Conservation (phyloP, 2,888 invertebrate genomes). For the Deilephila porcellus region DNA sequence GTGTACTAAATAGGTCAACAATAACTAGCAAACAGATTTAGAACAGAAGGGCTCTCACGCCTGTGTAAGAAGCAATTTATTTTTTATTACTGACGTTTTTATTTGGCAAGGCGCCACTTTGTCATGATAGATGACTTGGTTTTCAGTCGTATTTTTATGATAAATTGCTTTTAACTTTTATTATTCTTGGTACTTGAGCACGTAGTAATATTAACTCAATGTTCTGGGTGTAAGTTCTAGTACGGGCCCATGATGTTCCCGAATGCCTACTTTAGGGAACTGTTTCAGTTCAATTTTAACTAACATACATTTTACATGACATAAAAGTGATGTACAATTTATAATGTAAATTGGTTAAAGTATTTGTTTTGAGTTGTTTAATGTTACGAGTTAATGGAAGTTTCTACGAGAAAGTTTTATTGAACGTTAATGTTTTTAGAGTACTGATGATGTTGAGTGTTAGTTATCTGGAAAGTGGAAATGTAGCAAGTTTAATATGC, state of each 20-base stretch:
- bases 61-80: constrained; percentile 49
- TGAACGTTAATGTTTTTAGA: constrained; percentile 10
- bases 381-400: constrained; percentile 14
- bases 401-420: constrained; percentile 23
- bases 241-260: too few relatives aligned
- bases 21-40: constrained; percentile 57
- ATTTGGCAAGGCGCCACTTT: constrained; percentile 56
- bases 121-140: constrained; percentile 44
- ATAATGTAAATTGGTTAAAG: neutral
- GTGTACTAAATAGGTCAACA: constrained; percentile 56
- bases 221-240: neutral
- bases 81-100: constrained; percentile 52
- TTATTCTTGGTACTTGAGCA: neutral
- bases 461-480: neutral
- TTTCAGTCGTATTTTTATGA: constrained; percentile 35
- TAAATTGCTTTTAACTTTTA: neutral
- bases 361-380: constrained; percentile 15
- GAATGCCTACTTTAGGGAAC: too few relatives aligned
- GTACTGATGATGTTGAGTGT: constrained; percentile 4
- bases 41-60: constrained; percentile 60
- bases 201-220: too few relatives aligned
- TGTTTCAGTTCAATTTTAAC: too few relatives aligned
- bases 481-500: neutral
- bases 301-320: too few relatives aligned
- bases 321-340: too few relatives aligned